Base-by-base conservation (phyloP, 2,888 invertebrate species). In the Exephanes ischioxanthus region DNA sequence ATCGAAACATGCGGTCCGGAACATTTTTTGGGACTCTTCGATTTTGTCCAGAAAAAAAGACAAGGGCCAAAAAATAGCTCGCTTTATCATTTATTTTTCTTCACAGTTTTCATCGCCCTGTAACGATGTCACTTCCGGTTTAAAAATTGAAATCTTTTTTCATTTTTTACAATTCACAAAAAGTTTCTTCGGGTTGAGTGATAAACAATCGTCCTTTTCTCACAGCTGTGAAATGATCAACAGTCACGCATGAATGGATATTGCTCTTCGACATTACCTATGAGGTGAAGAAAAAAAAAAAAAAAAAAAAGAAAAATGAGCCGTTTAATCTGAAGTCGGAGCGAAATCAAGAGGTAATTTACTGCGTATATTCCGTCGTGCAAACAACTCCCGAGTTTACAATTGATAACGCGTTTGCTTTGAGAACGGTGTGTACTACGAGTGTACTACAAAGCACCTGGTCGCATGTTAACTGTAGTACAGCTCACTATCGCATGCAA, bases 341-440 rank as follows among this genome's bases (percentile, higher is more conserved):
- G 76, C 22, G 30, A 71, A 71, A 81, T 61, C 6, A 7, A 14
- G n/a, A 53, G 26, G 3, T n/a, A 84, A 55, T 33, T 41, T 63
- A 5, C 48, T 48, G 55, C 14, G 67, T 76, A 71, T 80, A 16
- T 71, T 48, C 58, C 66, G 58, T 33, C 37, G 51, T 19, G 76
- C 58, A 80, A 84, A 84, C 72, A 80, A 80, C 48, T 30, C 16
- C 9, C 33, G 33, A 67, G 72, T 84, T 84, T 81, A 78, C 80
- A 81, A 68, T 81, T 80, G 84, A 84, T 84, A 84, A 80, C 61
- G 30, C 67, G 80, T 67, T 61, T 71, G 66, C 76, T 80, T 76
- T 67, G 67, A 73, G 61, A 67, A 16, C 61, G 51, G 48, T 14
- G 67, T 55, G 58, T 68, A 37, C 53, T 41, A 41, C 22, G 37